Evolutionary conservation across 2,113 vertebrate species (phyloP).

Genomic region (Orientallactaga bullata): DNA sequence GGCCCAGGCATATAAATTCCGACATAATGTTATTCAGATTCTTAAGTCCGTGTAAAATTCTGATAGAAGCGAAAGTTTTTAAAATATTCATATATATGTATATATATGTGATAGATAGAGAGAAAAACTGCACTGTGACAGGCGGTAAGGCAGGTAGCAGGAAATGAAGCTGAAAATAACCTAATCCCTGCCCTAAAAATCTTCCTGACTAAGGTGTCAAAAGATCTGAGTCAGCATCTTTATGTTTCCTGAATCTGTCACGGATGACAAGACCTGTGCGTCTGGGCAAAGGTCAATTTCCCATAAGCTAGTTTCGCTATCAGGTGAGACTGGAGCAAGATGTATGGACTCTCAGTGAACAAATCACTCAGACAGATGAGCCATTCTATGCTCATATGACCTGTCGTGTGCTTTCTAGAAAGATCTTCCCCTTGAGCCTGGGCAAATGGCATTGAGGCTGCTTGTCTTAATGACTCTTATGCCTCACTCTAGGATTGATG

Average conservation of each 20-base stretch:
- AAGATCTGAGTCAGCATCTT: not conserved
- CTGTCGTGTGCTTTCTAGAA: not conserved
- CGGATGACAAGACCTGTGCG: not conserved
- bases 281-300: not conserved
- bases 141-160: not conserved
- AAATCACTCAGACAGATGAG: not conserved
- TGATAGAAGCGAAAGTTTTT: not conserved
- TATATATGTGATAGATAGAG: not conserved
- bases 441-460: not conserved
- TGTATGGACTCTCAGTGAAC: not conserved
- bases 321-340: not conserved
- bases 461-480: constrained; percentile 14
- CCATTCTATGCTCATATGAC: not conserved
- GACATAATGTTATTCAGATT: not conserved
- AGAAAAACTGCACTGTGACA: not conserved
- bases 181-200: not conserved
- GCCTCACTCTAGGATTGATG: not conserved
- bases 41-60: constrained; percentile 1
- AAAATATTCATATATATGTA: not conserved
- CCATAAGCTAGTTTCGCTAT: not conserved
- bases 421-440: not conserved
- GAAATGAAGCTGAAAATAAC: not conserved
- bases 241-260: not conserved
- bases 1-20: not conserved
- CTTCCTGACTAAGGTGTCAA: not conserved